Percentiles rank a stretch among this genome's conserved stretches.
phyloP scores from a whole-genome alignment of 2,113 vertebrate genomes.

The Pachycephala philippinensis region DNA sequence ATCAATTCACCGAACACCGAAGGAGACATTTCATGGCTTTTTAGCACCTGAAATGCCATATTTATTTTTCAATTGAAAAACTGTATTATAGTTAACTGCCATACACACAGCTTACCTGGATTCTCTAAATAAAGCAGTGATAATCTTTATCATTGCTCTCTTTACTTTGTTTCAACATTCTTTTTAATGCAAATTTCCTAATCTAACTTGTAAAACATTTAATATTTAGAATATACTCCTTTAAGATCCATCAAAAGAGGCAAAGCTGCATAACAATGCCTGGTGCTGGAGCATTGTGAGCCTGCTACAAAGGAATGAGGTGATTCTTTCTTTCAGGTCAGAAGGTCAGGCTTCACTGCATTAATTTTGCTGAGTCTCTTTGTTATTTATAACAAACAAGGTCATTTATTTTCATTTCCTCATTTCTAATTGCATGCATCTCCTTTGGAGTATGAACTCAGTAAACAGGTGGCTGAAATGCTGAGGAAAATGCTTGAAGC shows the following conservation, averaged over 20 bases:
- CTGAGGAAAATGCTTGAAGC: slow-evolving; percentile 60
- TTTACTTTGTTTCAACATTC: slow-evolving; percentile 42
- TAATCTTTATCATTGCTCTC: slow-evolving; percentile 10
- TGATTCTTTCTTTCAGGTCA: slow-evolving; percentile 73
- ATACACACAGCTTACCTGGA: background rate
- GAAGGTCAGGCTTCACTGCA: slow-evolving; percentile 75
- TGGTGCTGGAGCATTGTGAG: slow-evolving; percentile 62
- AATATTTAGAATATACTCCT: slow-evolving; percentile 71
- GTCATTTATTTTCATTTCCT: slow-evolving; percentile 83
- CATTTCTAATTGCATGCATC: slow-evolving; percentile 75
- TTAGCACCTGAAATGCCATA: background rate
- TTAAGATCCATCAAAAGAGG: slow-evolving; percentile 66
- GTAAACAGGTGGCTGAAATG: slow-evolving; percentile 80
- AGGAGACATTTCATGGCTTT: background rate
- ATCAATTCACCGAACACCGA: background rate
- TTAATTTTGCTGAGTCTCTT: slow-evolving; percentile 78
- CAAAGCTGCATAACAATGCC: slow-evolving; percentile 64
- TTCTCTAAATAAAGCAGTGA: slow-evolving; percentile 4
- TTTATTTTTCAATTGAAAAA: background rate
- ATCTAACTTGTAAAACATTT: slow-evolving; percentile 74
- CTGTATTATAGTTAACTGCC: background rate
- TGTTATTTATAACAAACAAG: slow-evolving; percentile 80
- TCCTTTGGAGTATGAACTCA: slow-evolving; percentile 73
- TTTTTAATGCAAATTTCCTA: slow-evolving; percentile 64
- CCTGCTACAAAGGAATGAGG: slow-evolving; percentile 71